phyloP scores from a whole-genome alignment of 2,113 vertebrate species.

The Cryptomyrus ogoouensis region DNA sequence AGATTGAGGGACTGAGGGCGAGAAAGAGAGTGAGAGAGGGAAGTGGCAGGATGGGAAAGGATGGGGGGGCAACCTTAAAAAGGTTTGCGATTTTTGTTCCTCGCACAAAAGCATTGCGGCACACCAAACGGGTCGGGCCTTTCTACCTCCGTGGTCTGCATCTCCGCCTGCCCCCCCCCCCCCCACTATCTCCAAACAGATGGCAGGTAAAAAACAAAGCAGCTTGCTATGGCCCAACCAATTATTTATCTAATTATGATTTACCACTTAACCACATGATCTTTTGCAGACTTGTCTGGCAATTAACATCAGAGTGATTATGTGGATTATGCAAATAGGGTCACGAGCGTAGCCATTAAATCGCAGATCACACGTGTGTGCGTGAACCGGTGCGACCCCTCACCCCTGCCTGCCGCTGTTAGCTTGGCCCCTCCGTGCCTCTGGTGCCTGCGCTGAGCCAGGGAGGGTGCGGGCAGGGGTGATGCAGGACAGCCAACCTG shows the following conservation, averaged over 20 bases:
- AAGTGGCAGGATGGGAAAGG: background rate
- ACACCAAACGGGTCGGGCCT: background rate
- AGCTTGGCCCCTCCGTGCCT: background rate
- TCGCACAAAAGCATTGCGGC: background rate
- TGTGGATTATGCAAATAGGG: conserved; percentile 75
- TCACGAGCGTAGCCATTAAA: conserved; percentile 67
- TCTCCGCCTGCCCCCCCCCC: background rate
- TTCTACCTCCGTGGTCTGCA: background rate
- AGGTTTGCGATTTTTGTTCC: background rate
- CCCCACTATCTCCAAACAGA: conserved; percentile 69
- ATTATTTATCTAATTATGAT: conserved; percentile 99
- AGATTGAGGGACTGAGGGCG: conserved; percentile 10
- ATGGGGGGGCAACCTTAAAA: background rate
- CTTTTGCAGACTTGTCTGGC: conserved; percentile 77
- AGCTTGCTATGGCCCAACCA: conserved; percentile 86
- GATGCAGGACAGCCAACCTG: conserved; percentile 27
- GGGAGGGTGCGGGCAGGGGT: background rate
- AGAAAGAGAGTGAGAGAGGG: conserved; percentile 19
- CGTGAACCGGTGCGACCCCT: background rate
- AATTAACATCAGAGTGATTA: conserved; percentile 86
- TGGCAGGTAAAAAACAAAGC: conserved; percentile 76
- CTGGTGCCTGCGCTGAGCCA: background rate
- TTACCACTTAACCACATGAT: conserved; percentile 94
- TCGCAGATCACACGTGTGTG: conserved; percentile 63
- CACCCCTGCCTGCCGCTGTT: background rate